phyloP scores from a whole-genome alignment of 2,113 vertebrate species.

The Okapia johnstoni region DNA sequence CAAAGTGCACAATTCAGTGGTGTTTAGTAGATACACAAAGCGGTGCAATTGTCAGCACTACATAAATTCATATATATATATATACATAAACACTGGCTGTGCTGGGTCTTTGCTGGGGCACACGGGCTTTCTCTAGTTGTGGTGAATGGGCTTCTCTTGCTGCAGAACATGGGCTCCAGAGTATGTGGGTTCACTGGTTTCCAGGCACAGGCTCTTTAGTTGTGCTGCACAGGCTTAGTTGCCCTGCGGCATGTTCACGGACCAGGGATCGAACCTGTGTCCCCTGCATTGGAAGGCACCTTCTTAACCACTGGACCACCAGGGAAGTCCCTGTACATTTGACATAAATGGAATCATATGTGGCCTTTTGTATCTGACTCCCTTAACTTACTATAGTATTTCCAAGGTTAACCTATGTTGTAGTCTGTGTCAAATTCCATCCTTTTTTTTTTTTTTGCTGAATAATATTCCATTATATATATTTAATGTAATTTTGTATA shows the following conservation, averaged over 20 bases:
- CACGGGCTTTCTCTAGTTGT: neutral
- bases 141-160: neutral
- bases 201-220: neutral
- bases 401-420: neutral
- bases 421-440: neutral
- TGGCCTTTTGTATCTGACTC: neutral
- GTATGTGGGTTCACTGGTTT: neutral
- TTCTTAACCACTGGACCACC: neutral
- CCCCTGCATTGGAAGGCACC: neutral
- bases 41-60: neutral
- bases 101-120: neutral
- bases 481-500: neutral
- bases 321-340: neutral
- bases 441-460: neutral
- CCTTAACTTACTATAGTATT: neutral
- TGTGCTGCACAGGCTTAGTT: neutral
- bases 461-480: neutral
- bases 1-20: neutral
- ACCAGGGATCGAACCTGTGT: neutral
- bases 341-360: no score
- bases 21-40: neutral
- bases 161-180: neutral
- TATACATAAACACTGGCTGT: neutral
- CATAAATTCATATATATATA: neutral
- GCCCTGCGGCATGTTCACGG: neutral